phyloP scores from a whole-genome alignment of 2,113 vertebrate genomes.

The Leptodactylus fuscus region DNA sequence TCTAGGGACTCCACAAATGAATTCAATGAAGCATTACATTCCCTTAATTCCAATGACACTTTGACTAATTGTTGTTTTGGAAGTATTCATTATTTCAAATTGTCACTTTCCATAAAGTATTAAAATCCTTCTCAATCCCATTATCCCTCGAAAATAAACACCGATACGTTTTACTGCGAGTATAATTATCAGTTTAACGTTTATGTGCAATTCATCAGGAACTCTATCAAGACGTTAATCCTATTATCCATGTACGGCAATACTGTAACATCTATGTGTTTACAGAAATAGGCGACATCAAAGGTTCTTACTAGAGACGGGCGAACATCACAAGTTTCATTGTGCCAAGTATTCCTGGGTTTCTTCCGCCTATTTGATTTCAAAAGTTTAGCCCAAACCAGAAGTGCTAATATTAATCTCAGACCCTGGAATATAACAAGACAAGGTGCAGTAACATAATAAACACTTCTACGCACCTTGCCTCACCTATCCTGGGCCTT shows the following conservation, averaged over 20 bases:
- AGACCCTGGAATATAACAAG: no score
- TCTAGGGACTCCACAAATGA: constrained; percentile 37
- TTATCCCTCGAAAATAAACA: constrained; percentile 14
- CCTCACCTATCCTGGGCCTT: no score
- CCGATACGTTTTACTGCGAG: not conserved
- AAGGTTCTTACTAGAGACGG: no score
- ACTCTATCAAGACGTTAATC: not conserved
- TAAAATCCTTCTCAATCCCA: not conserved
- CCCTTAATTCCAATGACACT: constrained; percentile 15
- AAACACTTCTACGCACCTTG: no score
- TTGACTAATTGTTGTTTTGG: constrained; percentile 41
- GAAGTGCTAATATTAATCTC: no score
- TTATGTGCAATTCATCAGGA: not conserved
- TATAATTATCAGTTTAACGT: constrained; percentile 13
- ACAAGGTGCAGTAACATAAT: no score
- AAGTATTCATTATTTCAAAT: constrained; percentile 45
- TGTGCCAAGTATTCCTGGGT: no score
- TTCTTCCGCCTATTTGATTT: no score
- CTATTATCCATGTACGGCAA: not conserved
- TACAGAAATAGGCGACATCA: no score
- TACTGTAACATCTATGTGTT: not conserved
- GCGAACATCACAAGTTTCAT: no score
- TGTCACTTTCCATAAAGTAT: constrained; percentile 20
- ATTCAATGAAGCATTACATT: constrained; percentile 30
- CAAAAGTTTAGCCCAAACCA: no score